Base-by-base conservation (phyloP, 2,888 invertebrate genomes). In the Pyrgus malvae region DNA sequence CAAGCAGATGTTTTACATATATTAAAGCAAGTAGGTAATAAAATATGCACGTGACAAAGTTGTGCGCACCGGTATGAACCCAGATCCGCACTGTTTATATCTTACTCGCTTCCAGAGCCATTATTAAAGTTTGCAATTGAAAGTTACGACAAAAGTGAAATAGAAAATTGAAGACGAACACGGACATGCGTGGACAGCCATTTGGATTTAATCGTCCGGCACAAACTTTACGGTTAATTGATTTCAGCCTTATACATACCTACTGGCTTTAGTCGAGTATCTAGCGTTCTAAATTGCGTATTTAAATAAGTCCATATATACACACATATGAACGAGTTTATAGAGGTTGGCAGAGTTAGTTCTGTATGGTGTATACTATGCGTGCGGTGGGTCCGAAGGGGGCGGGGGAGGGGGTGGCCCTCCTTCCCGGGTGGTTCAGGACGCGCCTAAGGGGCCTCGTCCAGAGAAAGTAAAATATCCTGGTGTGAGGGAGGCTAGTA, bases 391-490 rank as follows among this genome's bases (percentile, higher is more conserved):
- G 77, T 74, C 72, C 66, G 64, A 63, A 67, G 66, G 60, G 59
- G 72, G 72, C 62, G 63, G 66, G 54, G 70, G 59, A 60, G 64
- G 65, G 65, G 51, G 63, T 66, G 63, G 61, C 65, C 65, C 65
- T 63, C 67, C 69, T 71, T 64, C 60, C 62, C 61, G 68, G 74
- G 78, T 66, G 79, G 78, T 66, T 69, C 75, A 73, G 74, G 72
- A 78, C 76, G 76, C 83, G 87, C 86, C 84, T 78, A 70, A 83
- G 83, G 86, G 88, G 84, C 74, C 80, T 76, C 86, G 89, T 85
- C 88, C 88, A 89, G 89, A 84, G 86, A 90, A 89, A 90, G 88
- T 87, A 87, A 87, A 89, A 85, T 88, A 86, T 86, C 86, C 88
- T 87, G 86, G 86, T 83, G 77, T 85, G 86, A 78, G 87, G 89